phyloP scores from a whole-genome alignment of 1,140 invertebrate species.

The Aphis craccivora region DNA sequence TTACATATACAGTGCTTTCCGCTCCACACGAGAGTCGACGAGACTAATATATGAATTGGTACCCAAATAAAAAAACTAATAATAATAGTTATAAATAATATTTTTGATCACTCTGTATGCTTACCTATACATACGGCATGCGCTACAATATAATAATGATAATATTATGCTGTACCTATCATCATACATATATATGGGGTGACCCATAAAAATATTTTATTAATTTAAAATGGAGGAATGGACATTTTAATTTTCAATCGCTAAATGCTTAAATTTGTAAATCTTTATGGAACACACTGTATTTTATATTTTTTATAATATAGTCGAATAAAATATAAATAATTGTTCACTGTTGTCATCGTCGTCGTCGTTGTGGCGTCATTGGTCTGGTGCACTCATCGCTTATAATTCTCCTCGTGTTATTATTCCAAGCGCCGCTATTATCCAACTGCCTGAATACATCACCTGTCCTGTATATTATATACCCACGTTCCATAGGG shows the following conservation, averaged over 20 bases:
- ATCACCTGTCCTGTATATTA: conserved; percentile 1
- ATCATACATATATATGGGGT: background rate
- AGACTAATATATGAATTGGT: background rate
- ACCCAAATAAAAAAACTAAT: background rate
- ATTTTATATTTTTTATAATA: background rate
- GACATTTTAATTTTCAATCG: background rate
- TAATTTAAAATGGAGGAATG: background rate
- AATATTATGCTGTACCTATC: background rate
- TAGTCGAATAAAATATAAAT: background rate
- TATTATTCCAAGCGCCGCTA: background rate
- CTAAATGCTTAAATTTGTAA: background rate
- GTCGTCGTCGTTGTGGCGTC: background rate
- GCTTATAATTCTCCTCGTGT: background rate
- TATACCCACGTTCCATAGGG: background rate
- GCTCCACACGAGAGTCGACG: too few species aligned
- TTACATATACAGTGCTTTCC: background rate
- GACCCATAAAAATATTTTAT: background rate
- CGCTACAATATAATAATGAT: background rate
- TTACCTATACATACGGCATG: background rate
- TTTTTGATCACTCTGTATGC: background rate
- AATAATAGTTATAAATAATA: background rate
- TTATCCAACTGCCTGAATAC: conserved; percentile 14
- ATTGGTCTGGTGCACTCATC: background rate
- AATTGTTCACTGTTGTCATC: background rate
- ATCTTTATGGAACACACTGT: background rate